A percentile compares a stretch with the other conserved stretches of the same genome.
Conservation (phyloP, 2,888 invertebrate species). For the Parnassius apollo region DNA sequence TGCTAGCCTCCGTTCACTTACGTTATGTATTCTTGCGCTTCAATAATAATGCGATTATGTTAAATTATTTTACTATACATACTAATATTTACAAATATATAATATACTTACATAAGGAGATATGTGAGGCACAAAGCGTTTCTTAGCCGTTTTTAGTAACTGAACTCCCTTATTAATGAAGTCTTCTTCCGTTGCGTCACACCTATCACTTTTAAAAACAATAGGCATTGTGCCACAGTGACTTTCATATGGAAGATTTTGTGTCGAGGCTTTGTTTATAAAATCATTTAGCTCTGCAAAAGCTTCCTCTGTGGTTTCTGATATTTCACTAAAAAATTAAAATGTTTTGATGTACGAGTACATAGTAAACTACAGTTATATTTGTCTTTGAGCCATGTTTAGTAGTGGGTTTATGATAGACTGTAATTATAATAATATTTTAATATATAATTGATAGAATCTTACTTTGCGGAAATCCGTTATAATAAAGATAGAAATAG, state of each 20-base stretch:
- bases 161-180: conserved; percentile 37
- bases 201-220: conserved; percentile 46
- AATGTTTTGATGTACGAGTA: neutral
- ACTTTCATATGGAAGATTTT: conserved; percentile 59
- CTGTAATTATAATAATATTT: no score
- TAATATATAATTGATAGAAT: no score
- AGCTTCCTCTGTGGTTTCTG: conserved; percentile 34
- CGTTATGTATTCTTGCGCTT: no score
- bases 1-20: no score
- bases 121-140: conserved; percentile 62
- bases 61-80: no score
- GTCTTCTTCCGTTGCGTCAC: conserved; percentile 34
- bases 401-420: no score
- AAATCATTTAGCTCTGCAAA: conserved; percentile 45
- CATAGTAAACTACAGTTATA: no score
- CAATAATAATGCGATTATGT: no score
- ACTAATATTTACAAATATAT: no score
- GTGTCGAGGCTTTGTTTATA: conserved; percentile 39
- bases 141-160: conserved; percentile 43
- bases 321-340: conserved; percentile 47
- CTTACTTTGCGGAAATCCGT: no score
- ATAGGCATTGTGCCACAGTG: conserved; percentile 61
- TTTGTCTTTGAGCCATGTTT: no score
- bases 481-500: no score
- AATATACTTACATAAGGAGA: conserved; percentile 65